Base-by-base conservation (phyloP, 2,888 invertebrate species). In the Polymixis lichenea region DNA sequence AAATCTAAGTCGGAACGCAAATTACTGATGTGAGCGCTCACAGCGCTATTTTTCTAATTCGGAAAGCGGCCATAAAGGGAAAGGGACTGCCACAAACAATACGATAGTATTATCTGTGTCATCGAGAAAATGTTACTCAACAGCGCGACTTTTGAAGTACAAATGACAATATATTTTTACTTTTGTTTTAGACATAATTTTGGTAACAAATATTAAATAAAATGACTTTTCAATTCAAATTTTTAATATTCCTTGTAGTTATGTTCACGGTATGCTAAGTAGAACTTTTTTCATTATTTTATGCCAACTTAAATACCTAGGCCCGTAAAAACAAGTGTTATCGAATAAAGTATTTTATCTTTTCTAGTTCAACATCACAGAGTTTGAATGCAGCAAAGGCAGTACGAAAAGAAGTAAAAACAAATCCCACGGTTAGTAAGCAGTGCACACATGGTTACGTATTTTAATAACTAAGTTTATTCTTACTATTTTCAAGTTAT, bases 301-400 rank as follows among this genome's bases (percentile, higher is more conserved):
- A 75, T 22, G 22, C n/a, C 15, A 51, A 28, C 4, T n/a, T 38
- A 25, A 0, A 1, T 53, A 46, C 43, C 43, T 46, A 55, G 0
- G 13, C 60, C 9, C 5, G 0, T 22, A 38, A 11, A 3, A 4
- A 56, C 53, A 60, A 32, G 15, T 28, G 53, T 53, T 8, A 51
- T 43, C 9, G 6, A 55, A 32, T 53, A 6, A 17, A 28, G 1
- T 1, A 56, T 25, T 46, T 60, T 53, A 69, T 69, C 13, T 68
- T 69, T 75, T 68, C 9, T 61, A 86, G 86, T 72, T 86, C 32
- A 77, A 85, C 68, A 70, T 88, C 56, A 68, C 72, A 49, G 82
- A 88, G 38, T 73, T 75, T n/a, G 85, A 86, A 77, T 82, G 87
- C 72, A 72, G 78, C 38, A 82, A 66, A 56, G 75, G 71, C 61